These are phyloP conservation scores for Perca flavescens DNA, from an alignment of 2,113 vertebrate species.

Conservation along the genomic window DNA sequence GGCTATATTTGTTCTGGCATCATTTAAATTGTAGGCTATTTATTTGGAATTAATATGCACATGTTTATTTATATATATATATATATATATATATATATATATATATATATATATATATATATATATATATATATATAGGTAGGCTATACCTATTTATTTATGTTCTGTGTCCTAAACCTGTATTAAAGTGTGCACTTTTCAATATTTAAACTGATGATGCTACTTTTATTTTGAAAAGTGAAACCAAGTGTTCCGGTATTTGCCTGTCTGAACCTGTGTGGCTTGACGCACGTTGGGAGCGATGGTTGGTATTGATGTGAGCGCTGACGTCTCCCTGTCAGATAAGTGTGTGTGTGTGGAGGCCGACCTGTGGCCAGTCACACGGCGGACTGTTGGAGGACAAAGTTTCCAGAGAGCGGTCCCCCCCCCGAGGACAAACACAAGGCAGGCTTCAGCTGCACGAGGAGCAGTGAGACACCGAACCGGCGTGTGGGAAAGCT, in stretches of 20 bases:
- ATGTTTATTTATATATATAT: neutral
- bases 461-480: neutral
- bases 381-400: neutral
- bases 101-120: too few species aligned
- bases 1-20: neutral
- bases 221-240: slow-evolving; percentile 45
- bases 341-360: slow-evolving; percentile 12
- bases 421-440: neutral
- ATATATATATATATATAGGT: too few species aligned
- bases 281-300: neutral
- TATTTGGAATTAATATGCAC: neutral
- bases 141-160: neutral
- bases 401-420: slow-evolving; percentile 41
- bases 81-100: too few species aligned
- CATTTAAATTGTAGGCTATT: neutral
- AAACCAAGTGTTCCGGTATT: neutral
- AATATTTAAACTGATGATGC: neutral
- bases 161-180: neutral
- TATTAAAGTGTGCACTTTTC: too few species aligned
- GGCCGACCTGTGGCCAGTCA: slow-evolving; percentile 36
- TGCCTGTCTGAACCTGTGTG: neutral
- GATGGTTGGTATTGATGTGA: slow-evolving; percentile 17
- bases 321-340: slow-evolving; percentile 22
- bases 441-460: neutral
- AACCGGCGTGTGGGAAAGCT: neutral